Conservation (phyloP, 2,113 vertebrate genomes). For the Promerops cafer region DNA sequence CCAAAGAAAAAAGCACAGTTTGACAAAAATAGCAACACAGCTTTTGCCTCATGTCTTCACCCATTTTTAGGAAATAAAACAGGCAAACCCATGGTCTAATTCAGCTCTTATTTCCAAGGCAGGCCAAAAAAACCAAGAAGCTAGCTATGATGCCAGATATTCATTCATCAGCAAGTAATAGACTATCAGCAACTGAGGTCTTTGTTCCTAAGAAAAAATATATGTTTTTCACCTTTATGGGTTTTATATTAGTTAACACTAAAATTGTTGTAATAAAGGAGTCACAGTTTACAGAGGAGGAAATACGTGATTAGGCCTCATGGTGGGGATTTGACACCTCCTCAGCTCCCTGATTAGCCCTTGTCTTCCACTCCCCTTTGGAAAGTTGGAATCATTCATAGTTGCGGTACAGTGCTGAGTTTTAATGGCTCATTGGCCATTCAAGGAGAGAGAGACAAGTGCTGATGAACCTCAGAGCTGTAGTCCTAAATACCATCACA, state of each 20-base stretch:
- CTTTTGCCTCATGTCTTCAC: neutral
- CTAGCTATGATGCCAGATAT: neutral
- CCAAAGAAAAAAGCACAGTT: neutral
- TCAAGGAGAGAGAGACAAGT: neutral
- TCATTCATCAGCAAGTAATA: neutral
- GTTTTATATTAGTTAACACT: neutral
- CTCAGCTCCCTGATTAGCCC: neutral
- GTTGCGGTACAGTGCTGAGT: neutral
- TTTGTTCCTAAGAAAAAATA: neutral
- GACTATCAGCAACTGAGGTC: neutral
- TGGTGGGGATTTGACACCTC: neutral
- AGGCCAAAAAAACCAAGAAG: neutral
- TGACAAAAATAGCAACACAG: neutral
- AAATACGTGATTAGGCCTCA: neutral
- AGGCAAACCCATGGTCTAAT: neutral
- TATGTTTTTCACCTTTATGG: neutral
- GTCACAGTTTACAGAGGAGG: neutral
- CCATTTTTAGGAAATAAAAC: neutral
- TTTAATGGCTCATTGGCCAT: neutral
- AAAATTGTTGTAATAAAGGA: neutral
- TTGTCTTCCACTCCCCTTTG: neutral
- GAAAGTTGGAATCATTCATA: neutral
- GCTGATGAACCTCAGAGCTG: neutral
- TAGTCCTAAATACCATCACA: neutral
- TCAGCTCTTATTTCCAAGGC: neutral